Evolutionary conservation across 2,888 invertebrate species (phyloP), one percentile per base, ranked within the genome.

Genomic region (Odontocolon sp.): DNA sequence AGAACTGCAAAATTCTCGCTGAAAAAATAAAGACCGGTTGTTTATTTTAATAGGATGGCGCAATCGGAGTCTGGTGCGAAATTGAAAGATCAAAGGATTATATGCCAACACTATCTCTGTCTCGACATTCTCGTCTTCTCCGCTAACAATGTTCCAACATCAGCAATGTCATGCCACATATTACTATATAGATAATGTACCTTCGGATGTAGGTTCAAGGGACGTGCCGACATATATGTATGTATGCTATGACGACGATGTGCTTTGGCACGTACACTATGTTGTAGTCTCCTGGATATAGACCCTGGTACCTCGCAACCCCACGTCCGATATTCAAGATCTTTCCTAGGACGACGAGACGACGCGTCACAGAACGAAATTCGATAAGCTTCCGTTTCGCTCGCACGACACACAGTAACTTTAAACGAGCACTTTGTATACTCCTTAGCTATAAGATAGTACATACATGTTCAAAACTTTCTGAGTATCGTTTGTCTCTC

Each of bases 11-110:
- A 67, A 61, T 54, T 33, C 59, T 21, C 26, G 71, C 42, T 36
- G 38, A 69, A 54, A 72, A 57, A 47, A 63, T n/a, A 38, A 54
- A 8, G 18, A 64, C 52, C 21, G 23, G 47, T n/a, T 40, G 50
- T 69, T 75, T 57, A 50, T 56, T 68, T 68, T 68, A 56, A 16
- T 63, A 63, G 54, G 47, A 63, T 26, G 23, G 28, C 14, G 21
- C 16, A 33, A 26, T 6, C 36, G 42, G 31, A 56, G 42, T 47
- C 28, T 59, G 45, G 57, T 81, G 79, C 82, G 81, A 84, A 87
- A 87, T 87, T 86, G 84, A 86, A 86, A 87, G 87, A 86, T 87
- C 86, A 85, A 87, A 80, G 85, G 75, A 76, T 76, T 66, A 70
- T 45, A 26, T 14, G 64, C 28, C 61, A 28, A 59, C 8, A 14